Evolutionary conservation across 2,888 invertebrate species (phyloP), one percentile per base, ranked within the genome.

Genomic region (Tetramorium bicarinatum): DNA sequence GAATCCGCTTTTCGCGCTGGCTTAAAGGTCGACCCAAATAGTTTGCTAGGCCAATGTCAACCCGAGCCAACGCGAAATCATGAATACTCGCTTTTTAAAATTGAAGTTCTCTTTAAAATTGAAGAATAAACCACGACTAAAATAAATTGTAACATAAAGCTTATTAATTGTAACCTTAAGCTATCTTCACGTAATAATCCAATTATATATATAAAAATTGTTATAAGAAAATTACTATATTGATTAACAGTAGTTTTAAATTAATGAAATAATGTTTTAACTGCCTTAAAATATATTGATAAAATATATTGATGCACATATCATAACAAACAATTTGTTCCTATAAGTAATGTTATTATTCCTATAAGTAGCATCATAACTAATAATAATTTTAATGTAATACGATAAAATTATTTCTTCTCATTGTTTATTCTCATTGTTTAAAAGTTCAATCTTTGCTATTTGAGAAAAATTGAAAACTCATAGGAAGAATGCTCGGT

Each of bases 1-100:
- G 59, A 77, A 75, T 82, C 64, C 72, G 21, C 29, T 74, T 38
- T 59, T 25, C 59, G 71, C 38, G 18, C 38, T 59, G 71, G 34
- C 38, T 69, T 34, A 13, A 54, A 59, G 34, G 18, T 47, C 59
- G 41, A 47, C n/a, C 59, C 13, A 44, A 59, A 59, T 59, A 66
- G 6, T 54, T 41, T 8, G 7, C 52, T 41, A 21, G 34, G n/a
- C 11, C 56, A 21, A 69, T 34, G 44, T 44, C 34, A 47, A 44
- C 9, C 2, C 29, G 11, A n/a, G 21, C 8, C 13, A 41, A 21
- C 25, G 25, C 25, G n/a, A 41, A 69, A 41, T 56, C 11, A 21
- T 3, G 6, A 34, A 25, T 41, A 11, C 4, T 77, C 15, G 18
- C 7, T 1, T 29, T 11, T 25, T 18, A 41, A 41, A 59, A 21